Evolutionary conservation across 2,797 vertebrate genomes (phyloP).

Genomic region (Trachops cirrhosus): DNA sequence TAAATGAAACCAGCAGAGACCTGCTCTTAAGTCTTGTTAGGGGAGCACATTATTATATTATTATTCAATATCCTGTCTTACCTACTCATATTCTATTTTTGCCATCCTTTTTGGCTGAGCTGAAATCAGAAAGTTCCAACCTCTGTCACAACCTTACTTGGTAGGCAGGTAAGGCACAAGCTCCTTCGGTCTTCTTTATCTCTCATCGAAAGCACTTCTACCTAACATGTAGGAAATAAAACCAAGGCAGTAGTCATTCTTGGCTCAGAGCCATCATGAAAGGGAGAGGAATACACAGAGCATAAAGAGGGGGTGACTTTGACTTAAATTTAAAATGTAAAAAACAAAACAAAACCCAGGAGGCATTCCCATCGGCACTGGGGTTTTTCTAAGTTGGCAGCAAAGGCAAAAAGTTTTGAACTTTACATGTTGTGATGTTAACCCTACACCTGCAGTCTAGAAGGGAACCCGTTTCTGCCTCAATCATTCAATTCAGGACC

Average conservation of each 20-base stretch:
- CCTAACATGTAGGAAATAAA: not conserved
- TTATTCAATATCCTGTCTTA: not conserved
- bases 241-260: not conserved
- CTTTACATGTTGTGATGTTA: not conserved
- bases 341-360: not conserved
- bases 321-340: not conserved
- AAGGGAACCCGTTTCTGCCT: not conserved
- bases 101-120: not conserved
- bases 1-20: not conserved
- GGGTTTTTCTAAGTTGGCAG: not conserved
- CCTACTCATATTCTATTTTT: not conserved
- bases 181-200: not conserved
- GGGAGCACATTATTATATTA: not conserved
- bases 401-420: not conserved
- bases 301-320: not conserved
- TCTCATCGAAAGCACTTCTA: not conserved
- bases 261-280: not conserved
- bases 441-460: not conserved
- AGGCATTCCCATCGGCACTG: not conserved
- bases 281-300: not conserved
- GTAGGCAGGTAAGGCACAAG: not conserved
- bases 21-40: not conserved
- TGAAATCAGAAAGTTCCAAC: not conserved
- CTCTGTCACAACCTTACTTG: not conserved
- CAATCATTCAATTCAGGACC: rapidly evolving